Base-by-base conservation (phyloP, 2,888 invertebrate species). In the Invenusta paracnida region DNA sequence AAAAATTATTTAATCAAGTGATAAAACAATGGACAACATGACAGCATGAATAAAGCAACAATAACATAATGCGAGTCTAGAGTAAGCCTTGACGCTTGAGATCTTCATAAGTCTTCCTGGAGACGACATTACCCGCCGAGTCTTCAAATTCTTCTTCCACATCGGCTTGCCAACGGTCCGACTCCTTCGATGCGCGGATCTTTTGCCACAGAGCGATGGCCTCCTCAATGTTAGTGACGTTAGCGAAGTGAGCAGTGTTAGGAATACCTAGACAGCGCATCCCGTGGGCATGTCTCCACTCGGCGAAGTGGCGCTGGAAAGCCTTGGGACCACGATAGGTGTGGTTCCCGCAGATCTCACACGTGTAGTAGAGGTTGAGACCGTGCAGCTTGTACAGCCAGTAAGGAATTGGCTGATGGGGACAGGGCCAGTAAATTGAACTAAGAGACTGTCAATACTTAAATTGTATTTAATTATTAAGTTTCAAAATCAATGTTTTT, bases 381-480 rank as follows among this genome's bases (percentile, higher is more conserved):
- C 99, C 99, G 90, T 99, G 99, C 1, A 99, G 93, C 91, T 99
- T 99, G 93, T 99, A 99, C 85, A 99, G 92, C 98, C 98, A 98
- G 92, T 98, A 98, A 0, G 98, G 98, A 87, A 93, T 93, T 1
- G 93, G 93, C 92, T 93, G 90, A 90, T n/a, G 29, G 17, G 79
- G 27, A 25, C 5, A 27, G 11, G 13, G 25, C 13, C 31, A 91
- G n/a, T n/a, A n/a, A n/a, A n/a, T n/a, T n/a, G n/a, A n/a, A n/a
- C n/a, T n/a, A n/a, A 92, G n/a, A 13, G 66, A 66, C n/a, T 13
- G n/a, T 66, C 11, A 66, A 87, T 89, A 89, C n/a, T n/a, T n/a
- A n/a, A n/a, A n/a, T n/a, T n/a, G n/a, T n/a, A n/a, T n/a, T n/a
- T 87, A 88, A 88, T 82, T 83, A 84, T 29, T 66, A 30, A 2